Evolutionary conservation across 2,113 vertebrate species (phyloP), one percentile per base, ranked within the genome.

Genomic region (Probosciger aterrimus): DNA sequence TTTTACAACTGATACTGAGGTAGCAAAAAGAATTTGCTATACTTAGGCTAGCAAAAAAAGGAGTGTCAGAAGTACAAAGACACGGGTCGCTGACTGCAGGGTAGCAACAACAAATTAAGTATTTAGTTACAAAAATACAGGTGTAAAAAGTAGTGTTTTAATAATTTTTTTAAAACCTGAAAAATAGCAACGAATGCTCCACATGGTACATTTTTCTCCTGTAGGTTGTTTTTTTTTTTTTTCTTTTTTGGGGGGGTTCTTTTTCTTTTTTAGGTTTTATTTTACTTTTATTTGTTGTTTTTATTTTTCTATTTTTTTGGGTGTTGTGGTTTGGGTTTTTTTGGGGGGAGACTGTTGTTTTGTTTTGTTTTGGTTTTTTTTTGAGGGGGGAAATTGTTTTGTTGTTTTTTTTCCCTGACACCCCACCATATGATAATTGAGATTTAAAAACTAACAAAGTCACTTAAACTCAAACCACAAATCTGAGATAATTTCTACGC

Each of bases 201-300:
- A 10, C 16, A n/a, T 8, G 18, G 25, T 80, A 64, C 6, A 23
- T 55, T 88, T 15, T 5, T 39, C 18, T 31, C 31, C 23, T 37
- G 11, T 17, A 37, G 30, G 20, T 9, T 10, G 8, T 2, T 8
- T 11, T n/a, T n/a, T 2, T 8, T 11, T n/a, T n/a, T 57, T 33
- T 18, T 30, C 11, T 55, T 28, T 18, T 31, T 55, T 31, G 39
- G 39, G 39, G 43, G 16, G 43, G 43, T 22, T 8, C 5, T n/a
- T 22, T 55, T 55, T 31, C 7, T 55, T 55, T n/a, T 57, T 57
- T 23, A 23, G 4, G 22, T n/a, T 57, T n/a, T n/a, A 14, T n/a
- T n/a, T 59, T 59, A 33, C 11, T 57, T 57, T 33, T 13, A 11
- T 11, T 55, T 20, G 53, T 53, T 53, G 16, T 33, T 55, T 6